phyloP scores from a whole-genome alignment of 2,113 vertebrate genomes.

The human region GRCh38 chr18:66079001-66079500 shows the following conservation, averaged over 20 bases:
- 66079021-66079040: not conserved
- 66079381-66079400: not conserved
- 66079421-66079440: conserved; percentile 48
- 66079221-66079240: not conserved
- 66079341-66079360: not conserved
- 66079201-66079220: not conserved
- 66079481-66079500: conserved; percentile 72
- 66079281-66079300: not conserved
- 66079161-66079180: not conserved
- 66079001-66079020: not conserved
- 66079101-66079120: not conserved
- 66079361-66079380: not conserved
- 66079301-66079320: not conserved
- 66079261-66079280: not conserved
- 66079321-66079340: not conserved
- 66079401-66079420: not conserved
- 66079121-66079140: not conserved
- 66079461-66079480: conserved; percentile 47
- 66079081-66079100: not conserved
- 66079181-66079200: conserved; percentile 51
- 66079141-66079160: not conserved
- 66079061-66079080: not conserved
- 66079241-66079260: conserved; percentile 28
- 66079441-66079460: conserved; percentile 55
- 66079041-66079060: not conserved